Conservation (phyloP, 2,113 vertebrate species). For the Lepus timidus region DNA sequence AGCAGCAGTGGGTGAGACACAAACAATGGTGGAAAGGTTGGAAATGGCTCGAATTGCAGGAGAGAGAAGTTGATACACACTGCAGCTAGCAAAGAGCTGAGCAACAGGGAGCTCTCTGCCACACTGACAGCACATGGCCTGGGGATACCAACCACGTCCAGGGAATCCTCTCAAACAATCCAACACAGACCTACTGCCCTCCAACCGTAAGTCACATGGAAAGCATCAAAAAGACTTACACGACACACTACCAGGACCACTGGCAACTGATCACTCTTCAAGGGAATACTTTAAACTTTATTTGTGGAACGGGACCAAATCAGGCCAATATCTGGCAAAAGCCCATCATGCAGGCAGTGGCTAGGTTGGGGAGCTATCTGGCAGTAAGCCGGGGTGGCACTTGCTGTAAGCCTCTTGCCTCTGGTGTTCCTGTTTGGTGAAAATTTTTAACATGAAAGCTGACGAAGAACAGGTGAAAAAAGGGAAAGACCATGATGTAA, state of each 20-base stretch:
- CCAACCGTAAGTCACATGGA: conserved; percentile 67
- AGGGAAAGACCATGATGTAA: background rate
- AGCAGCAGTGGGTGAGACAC: background rate
- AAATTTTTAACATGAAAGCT: conserved; percentile 56
- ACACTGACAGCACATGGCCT: background rate
- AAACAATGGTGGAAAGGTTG: background rate
- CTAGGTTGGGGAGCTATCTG: background rate
- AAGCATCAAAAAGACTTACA: conserved; percentile 71
- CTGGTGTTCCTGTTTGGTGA: conserved; percentile 41
- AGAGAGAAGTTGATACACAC: rapidly evolving
- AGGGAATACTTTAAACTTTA: conserved; percentile 77
- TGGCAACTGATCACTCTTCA: conserved; percentile 71
- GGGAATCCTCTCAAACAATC: conserved; percentile 6
- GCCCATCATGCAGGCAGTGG: background rate
- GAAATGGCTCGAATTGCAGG: background rate
- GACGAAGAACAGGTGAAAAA: conserved; percentile 17
- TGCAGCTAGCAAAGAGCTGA: background rate
- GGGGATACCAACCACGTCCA: background rate
- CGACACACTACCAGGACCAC: conserved; percentile 71
- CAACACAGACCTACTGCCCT: background rate
- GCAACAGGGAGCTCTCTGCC: background rate
- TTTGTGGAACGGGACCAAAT: conserved; percentile 67
- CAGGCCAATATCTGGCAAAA: conserved; percentile 50
- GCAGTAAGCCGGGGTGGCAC: conserved; percentile 33
- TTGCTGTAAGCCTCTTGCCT: conserved; percentile 25